Base-by-base conservation (phyloP, 2,888 invertebrate genomes). In the Zhuqinia jingwanae region DNA sequence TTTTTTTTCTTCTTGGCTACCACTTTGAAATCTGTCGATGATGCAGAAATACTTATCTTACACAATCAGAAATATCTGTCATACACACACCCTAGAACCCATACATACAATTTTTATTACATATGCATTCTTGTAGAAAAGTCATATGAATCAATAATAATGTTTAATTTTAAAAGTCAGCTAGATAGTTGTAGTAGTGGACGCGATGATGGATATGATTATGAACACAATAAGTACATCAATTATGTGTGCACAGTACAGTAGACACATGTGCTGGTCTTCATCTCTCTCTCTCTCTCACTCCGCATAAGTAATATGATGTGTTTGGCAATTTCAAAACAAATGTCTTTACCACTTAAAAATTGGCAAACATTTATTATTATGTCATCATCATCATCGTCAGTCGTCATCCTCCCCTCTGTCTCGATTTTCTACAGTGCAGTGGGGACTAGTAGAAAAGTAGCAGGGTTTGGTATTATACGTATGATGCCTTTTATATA, bases 1-100 rank as follows among this genome's bases (percentile, higher is more conserved):
- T n/a, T n/a, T n/a, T 50, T 79, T 68, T 68, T 36, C 36, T 68
- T 68, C 65, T 78, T 63, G 78, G 78, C 78, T 27, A 2, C 65
- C 22, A 68, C 36, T 78, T 65, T 17, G 50, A 68, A 27, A 65
- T 79, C 79, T 27, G 15, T 42, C 36, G 36, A 36, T 65, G 77
- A 65, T 42, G 36, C 42, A 45, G 45, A 68, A 68, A 45, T n/a
- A n/a, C n/a, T n/a, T 20, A 13, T 13, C 42, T 68, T 68, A 42
- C 45, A 45, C 42, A 68, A 68, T 68, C 68, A 36, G 20, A 42
- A 11, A 10, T 2, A 50, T 15, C 3, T n/a, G n/a, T 8, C 2
- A 15, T n/a, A 42, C 20, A 30, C 5, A 11, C 25, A 60, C 60
- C 60, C 36, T 36, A 36, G 36, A 6, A 36, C n/a, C n/a, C 36